Conservation (phyloP, 1,140 invertebrate genomes). For the Penaeus chinensis region DNA sequence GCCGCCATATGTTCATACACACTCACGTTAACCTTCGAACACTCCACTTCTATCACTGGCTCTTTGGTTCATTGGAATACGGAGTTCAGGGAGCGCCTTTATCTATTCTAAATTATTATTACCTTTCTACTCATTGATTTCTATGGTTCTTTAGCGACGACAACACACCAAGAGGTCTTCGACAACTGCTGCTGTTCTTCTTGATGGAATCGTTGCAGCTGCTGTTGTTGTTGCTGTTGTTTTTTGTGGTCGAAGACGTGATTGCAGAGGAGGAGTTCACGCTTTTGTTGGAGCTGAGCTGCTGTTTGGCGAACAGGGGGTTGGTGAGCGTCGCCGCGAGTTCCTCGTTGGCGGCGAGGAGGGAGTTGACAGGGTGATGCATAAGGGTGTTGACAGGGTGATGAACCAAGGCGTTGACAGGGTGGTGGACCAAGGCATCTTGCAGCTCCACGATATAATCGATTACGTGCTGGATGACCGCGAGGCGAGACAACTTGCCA, state of each 20-base stretch:
- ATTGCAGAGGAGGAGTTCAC: background rate
- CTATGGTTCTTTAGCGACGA: conserved; percentile 54
- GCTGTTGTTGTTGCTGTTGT: background rate
- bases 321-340: conserved; percentile 27
- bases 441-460: conserved; percentile 55
- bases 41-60: background rate
- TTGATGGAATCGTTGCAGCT: background rate
- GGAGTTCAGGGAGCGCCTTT: background rate
- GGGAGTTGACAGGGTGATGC: conserved; percentile 16
- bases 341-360: conserved; percentile 11
- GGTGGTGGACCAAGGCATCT: conserved; percentile 51
- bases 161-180: conserved; percentile 44
- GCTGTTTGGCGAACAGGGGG: conserved; percentile 34
- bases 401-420: conserved; percentile 45
- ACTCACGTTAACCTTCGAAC: conserved; percentile 7
- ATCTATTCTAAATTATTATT: background rate
- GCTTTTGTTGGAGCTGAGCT: background rate
- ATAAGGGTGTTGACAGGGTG: conserved; percentile 38
- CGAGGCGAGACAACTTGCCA: conserved; percentile 45
- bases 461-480: conserved; percentile 52
- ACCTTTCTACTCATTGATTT: conserved; percentile 1
- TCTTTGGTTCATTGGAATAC: conserved; percentile 6
- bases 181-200: conserved; percentile 38
- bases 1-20: conserved; percentile 39
- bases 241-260: background rate